phyloP scores from a whole-genome alignment of 2,113 vertebrate genomes.

The Serilophus lunatus region DNA sequence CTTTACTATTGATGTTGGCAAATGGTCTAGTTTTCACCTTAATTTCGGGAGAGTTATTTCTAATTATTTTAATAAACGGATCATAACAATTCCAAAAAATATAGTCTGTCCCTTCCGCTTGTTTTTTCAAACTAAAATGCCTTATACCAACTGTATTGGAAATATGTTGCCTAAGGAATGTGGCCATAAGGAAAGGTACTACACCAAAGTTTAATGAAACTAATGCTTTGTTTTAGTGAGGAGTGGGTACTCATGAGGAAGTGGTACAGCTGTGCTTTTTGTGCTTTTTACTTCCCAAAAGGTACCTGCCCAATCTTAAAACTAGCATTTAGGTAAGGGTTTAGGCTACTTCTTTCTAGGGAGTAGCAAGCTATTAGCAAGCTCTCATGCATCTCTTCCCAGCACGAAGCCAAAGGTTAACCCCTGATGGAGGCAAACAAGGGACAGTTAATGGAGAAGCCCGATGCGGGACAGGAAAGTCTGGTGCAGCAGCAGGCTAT shows the following conservation, averaged over 20 bases:
- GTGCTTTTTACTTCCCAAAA: background rate
- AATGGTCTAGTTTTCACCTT: too few relatives aligned
- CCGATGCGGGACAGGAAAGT: background rate
- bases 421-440: accelerated
- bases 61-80: too few relatives aligned
- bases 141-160: background rate
- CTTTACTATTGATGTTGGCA: too few relatives aligned
- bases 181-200: background rate
- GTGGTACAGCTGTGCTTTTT: background rate
- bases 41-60: too few relatives aligned
- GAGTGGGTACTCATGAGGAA: background rate
- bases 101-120: background rate
- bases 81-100: background rate
- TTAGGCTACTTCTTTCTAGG: background rate
- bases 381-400: background rate
- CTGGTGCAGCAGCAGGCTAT: background rate
- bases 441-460: background rate
- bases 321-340: background rate
- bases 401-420: background rate
- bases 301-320: background rate
- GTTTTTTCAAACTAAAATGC: background rate
- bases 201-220: background rate
- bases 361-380: background rate
- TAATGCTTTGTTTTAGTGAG: background rate
- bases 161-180: background rate